Evolutionary conservation across 1,140 invertebrate species (phyloP), one percentile per base, ranked within the genome.

Genomic region (Leptinotarsa lineolata): DNA sequence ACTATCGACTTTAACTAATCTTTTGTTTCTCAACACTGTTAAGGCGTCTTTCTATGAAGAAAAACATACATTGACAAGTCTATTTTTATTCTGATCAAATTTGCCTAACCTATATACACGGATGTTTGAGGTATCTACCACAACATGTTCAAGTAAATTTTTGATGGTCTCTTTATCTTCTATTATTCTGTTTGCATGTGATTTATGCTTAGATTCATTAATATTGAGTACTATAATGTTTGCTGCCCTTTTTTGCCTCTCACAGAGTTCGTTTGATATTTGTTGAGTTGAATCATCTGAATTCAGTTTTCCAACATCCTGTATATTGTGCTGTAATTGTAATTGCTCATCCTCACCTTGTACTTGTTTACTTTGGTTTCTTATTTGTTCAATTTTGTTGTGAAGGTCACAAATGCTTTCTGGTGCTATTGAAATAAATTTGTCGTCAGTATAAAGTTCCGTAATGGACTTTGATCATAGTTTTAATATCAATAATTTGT

Each of bases 101-200:
- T n/a, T n/a, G n/a, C n/a, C n/a, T n/a, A n/a, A n/a, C n/a, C n/a
- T n/a, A n/a, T n/a, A n/a, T n/a, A 60, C 59, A 60, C 59, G 59
- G n/a, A 60, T 60, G n/a, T 60, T 60, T 60, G 59, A 60, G n/a
- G 59, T 60, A 60, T 60, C 59, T 60, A 60, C 59, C n/a, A n/a
- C 6, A 5, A 60, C 59, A 60, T 60, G 5, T 60, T 60, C n/a
- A 5, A 60, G n/a, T 60, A 60, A 60, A n/a, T 60, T n/a, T n/a
- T n/a, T 60, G 16, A 60, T 60, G 59, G 59, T n/a, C 16, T 60
- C 59, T n/a, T n/a, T n/a, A n/a, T n/a, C n/a, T 60, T 60, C 59
- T 60, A n/a, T 21, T 5, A 60, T 60, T 60, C 59, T 60, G n/a
- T 60, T 60, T n/a, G 59, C 59, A 60, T n/a, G 5, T 60, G 59